Conservation (phyloP, 1,140 invertebrate species). For the Idris sp. region DNA sequence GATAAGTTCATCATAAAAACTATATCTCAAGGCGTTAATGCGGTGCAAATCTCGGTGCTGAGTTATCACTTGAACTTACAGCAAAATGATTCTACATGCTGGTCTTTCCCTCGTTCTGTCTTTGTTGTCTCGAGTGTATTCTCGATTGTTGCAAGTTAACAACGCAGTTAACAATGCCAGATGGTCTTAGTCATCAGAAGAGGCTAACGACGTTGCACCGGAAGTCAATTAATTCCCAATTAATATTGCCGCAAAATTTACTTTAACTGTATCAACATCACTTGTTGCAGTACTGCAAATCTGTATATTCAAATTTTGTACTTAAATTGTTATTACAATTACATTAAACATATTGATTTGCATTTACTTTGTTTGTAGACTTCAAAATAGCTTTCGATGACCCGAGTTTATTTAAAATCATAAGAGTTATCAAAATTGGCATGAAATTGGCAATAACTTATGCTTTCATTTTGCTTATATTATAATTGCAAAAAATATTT, state of each 20-base stretch:
- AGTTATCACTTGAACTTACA: constrained; percentile 18
- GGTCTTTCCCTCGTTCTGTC: constrained; percentile 25
- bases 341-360: too few relatives aligned
- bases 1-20: neutral
- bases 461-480: constrained; percentile 3
- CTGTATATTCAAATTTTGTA: constrained; percentile 1
- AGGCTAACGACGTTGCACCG: constrained; percentile 26
- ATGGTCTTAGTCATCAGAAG: constrained; percentile 28
- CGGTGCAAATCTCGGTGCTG: constrained; percentile 9
- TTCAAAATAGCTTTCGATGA: too few relatives aligned
- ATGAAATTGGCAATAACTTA: constrained; percentile 16
- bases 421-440: constrained; percentile 1
- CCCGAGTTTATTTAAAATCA: neutral
- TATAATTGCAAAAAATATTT: too few relatives aligned
- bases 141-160: constrained; percentile 32
- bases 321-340: too few relatives aligned
- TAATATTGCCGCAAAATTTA: constrained; percentile 21
- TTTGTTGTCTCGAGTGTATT: constrained; percentile 47
- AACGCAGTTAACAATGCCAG: constrained; percentile 45
- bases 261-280: constrained; percentile 4
- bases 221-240: constrained; percentile 52
- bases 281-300: constrained; percentile 4
- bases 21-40: neutral
- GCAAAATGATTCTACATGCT: constrained; percentile 30
- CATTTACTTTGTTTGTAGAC: too few relatives aligned